Evolutionary conservation across 2,113 vertebrate genomes (phyloP).

Genomic region (Probosciger aterrimus): DNA sequence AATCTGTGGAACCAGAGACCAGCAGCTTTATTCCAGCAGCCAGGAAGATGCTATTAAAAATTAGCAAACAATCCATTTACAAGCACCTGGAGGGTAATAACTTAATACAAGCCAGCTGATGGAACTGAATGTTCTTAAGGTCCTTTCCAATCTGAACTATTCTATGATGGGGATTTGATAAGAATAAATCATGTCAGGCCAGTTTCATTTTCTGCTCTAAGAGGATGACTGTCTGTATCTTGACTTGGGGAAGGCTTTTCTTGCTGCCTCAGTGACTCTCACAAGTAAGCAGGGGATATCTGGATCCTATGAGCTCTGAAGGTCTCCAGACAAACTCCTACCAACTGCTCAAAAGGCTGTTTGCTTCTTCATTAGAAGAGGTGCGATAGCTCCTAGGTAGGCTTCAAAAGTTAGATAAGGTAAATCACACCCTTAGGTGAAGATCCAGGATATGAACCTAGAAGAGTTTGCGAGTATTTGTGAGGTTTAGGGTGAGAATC

Average conservation of each 20-base stretch:
- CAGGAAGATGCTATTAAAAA: not conserved
- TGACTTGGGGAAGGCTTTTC: not conserved
- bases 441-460: not conserved
- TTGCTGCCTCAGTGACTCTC: not conserved
- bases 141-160: too few species aligned
- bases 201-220: not conserved
- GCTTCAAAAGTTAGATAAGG: not conserved
- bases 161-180: not conserved
- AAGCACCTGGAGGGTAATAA: not conserved
- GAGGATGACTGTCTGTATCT: accelerated
- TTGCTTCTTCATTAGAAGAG: not conserved
- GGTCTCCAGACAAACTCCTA: not conserved
- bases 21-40: not conserved
- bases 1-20: not conserved
- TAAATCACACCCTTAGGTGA: not conserved
- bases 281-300: not conserved
- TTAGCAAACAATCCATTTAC: not conserved
- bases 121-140: too few species aligned
- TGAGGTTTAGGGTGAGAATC: not conserved
- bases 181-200: not conserved
- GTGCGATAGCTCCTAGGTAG: not conserved
- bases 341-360: not conserved
- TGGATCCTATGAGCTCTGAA: not conserved
- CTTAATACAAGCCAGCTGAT: not conserved
- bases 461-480: not conserved